phyloP scores from a whole-genome alignment of 2,888 invertebrate genomes.

The Netelia fuscicornis region DNA sequence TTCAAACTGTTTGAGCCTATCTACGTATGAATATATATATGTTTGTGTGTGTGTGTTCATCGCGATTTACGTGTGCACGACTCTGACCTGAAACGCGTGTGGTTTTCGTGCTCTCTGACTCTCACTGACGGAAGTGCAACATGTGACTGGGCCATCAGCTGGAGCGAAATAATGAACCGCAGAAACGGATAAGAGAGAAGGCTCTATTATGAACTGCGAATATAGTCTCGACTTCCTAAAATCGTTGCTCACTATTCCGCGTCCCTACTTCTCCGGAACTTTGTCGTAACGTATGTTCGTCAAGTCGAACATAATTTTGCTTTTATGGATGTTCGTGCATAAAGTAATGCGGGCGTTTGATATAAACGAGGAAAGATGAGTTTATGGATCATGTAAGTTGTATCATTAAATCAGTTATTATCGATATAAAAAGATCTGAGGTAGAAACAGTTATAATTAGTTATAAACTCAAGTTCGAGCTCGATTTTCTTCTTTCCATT shows the following conservation, averaged over 20 bases:
- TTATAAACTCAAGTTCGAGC: too few species aligned
- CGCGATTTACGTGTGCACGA: constrained; percentile 2
- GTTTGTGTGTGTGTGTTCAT: not conserved
- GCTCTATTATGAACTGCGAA: constrained; percentile 44
- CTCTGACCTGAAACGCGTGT: constrained; percentile 9
- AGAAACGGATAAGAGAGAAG: constrained; percentile 43
- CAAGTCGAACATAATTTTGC: constrained; percentile 11
- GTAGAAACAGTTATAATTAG: too few species aligned
- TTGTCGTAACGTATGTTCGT: not conserved
- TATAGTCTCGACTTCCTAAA: constrained; percentile 30
- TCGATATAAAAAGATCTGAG: too few species aligned
- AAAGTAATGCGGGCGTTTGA: not conserved
- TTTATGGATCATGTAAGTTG: not conserved
- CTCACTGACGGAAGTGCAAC: constrained; percentile 55
- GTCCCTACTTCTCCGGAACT: constrained; percentile 10
- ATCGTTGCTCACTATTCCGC: constrained; percentile 13
- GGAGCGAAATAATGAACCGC: constrained; percentile 60
- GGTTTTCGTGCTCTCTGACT: constrained; percentile 15
- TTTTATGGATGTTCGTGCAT: not conserved
- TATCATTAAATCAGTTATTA: too few species aligned
- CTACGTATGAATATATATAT: constrained; percentile 7
- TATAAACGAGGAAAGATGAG: not conserved
- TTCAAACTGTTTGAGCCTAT: constrained; percentile 45
- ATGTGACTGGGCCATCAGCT: constrained; percentile 50
- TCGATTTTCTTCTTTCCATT: too few species aligned